A percentile compares a stretch with the other conserved stretches of the same genome.
Conservation (phyloP, 2,888 invertebrate species). For the Steinernema hermaphroditum region DNA sequence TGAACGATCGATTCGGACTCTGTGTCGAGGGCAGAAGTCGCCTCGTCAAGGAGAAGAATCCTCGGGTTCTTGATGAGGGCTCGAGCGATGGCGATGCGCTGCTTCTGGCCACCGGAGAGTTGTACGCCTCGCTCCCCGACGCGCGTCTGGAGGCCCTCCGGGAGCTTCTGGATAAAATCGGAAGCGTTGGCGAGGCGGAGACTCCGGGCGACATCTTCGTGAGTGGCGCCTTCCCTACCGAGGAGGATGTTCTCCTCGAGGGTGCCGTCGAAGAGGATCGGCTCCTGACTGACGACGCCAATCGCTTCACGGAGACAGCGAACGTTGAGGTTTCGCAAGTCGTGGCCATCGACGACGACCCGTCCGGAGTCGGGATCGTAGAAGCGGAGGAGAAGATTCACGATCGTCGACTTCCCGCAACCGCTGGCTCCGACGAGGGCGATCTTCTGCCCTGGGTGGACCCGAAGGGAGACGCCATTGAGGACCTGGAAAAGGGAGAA, state of each 20-base stretch:
- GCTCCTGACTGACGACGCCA: constrained; percentile 69
- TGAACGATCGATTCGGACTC: constrained; percentile 58
- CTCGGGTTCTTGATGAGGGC: constrained; percentile 55
- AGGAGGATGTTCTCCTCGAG: constrained; percentile 73
- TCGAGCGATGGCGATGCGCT: constrained; percentile 33
- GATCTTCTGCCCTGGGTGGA: constrained; percentile 66
- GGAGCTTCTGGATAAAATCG: constrained; percentile 55
- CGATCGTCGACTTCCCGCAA: constrained; percentile 74
- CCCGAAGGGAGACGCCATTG: constrained; percentile 63
- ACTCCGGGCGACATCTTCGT: constrained; percentile 50
- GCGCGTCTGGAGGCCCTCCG: constrained; percentile 52
- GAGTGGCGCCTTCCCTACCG: constrained; percentile 70
- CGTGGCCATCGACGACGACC: constrained; percentile 67
- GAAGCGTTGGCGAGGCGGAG: constrained; percentile 51
- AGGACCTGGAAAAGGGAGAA: constrained; percentile 58
- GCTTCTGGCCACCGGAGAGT: constrained; percentile 51
- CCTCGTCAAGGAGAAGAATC: constrained; percentile 58
- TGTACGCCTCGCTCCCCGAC: constrained; percentile 58
- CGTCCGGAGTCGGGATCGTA: constrained; percentile 76
- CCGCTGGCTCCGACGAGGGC: constrained; percentile 76
- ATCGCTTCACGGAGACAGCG: constrained; percentile 68
- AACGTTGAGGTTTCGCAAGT: constrained; percentile 69
- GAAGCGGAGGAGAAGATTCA: constrained; percentile 76
- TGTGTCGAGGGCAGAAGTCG: constrained; percentile 56
- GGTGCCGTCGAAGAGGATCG: constrained; percentile 73